A percentile compares a stretch with the other conserved stretches of the same genome.
These are phyloP conservation scores for Drosophila mauritiana DNA, from an alignment of 1,140 invertebrate genomes.

Conservation along the genomic window DNA sequence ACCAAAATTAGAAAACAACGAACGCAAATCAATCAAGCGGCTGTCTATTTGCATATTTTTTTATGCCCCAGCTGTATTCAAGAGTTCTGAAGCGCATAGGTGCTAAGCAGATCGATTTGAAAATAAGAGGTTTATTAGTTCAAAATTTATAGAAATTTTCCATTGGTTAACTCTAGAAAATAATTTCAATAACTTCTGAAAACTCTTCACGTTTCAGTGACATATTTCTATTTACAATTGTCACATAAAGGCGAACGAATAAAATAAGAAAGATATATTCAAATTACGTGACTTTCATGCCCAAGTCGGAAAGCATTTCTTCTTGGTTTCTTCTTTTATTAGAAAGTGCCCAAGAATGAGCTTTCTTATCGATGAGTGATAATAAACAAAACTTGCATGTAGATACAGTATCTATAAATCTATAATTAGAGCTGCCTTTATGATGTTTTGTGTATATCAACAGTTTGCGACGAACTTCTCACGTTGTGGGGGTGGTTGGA, in stretches of 20 bases:
- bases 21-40: slow-evolving; percentile 58
- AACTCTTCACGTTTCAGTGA: slow-evolving; percentile 44
- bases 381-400: slow-evolving; percentile 56
- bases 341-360: slow-evolving; percentile 46
- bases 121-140: slow-evolving; percentile 21
- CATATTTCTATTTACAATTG: slow-evolving; percentile 32
- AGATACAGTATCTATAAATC: slow-evolving; percentile 76
- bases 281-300: slow-evolving; percentile 67
- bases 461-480: slow-evolving; percentile 32
- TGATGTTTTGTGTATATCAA: slow-evolving; percentile 32
- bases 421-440: slow-evolving; percentile 65
- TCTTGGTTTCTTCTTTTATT: neutral
- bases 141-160: neutral
- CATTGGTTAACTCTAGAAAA: neutral
- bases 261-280: slow-evolving; percentile 33
- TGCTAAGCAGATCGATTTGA: slow-evolving; percentile 20
- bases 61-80: slow-evolving; percentile 5
- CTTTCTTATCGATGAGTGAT: slow-evolving; percentile 51
- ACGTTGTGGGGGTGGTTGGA: slow-evolving; percentile 22
- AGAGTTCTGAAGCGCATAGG: neutral
- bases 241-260: slow-evolving; percentile 20
- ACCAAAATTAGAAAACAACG: slow-evolving; percentile 57
- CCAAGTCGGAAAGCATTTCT: slow-evolving; percentile 11
- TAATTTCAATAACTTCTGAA: slow-evolving; percentile 6
- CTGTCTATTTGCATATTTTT: slow-evolving; percentile 18